Base-by-base conservation (phyloP, 2,888 invertebrate genomes). In the Limnephilus lunatus region DNA sequence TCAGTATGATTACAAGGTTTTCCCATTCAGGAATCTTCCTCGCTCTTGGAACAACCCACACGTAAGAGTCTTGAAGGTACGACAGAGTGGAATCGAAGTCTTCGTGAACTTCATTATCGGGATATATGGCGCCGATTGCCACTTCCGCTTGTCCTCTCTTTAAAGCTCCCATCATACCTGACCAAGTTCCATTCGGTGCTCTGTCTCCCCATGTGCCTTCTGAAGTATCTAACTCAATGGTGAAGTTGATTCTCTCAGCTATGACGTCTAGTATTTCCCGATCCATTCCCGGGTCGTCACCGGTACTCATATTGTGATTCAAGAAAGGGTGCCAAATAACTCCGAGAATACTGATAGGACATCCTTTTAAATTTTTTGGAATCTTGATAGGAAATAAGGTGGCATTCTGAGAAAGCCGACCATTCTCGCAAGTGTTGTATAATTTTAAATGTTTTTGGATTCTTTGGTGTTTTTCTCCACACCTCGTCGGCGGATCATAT, bases 21-120 rank as follows among this genome's bases (percentile, higher is more conserved):
- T 92, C 93, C 94, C 94, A 94, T 85, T 94, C 92, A 0, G 94
- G 92, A 14, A 93, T 80, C 82, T 92, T 93, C 85, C 94, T 94
- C 5, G 95, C 94, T 91, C 95, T 94, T 0, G 95, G 94, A 5
- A 95, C 95, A 81, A 95, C 95, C 94, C 95, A 95, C 0, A 94
- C 94, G 7, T 95, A 92, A 7, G 94, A 94, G 92, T 95, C 95
- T 87, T 94, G 94, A 32, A 94, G 93, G 92, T 95, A 95, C 2
- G 95, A 94, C 9, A 94, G 90, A 30, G 94, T 94, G 19, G 94
- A 92, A 91, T 95, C 95, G 81, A 95, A 94, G 92, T 93, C 93
- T 25, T 92, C 82, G 81, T 94, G 94, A 39, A 94, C 94, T 32
- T 94, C 93, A 5, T 93, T 93, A 31, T 94, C 94, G 30, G 94